Evolutionary conservation across 2,797 vertebrate species (phyloP).

Genomic region (Channa striata): DNA sequence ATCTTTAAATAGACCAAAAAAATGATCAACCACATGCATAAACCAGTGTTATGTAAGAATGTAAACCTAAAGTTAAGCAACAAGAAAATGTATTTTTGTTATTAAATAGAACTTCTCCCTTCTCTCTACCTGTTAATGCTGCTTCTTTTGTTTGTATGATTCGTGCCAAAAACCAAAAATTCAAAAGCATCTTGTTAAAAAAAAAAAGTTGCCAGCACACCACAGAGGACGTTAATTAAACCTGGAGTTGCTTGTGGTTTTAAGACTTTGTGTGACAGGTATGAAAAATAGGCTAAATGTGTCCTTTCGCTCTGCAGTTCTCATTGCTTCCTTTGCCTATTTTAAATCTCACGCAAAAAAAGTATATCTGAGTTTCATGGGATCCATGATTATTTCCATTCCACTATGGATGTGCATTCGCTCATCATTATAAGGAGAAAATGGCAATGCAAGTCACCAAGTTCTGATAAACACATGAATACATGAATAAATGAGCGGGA

Average conservation of each 20-base stretch:
- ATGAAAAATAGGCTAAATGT: slow-evolving; percentile 46
- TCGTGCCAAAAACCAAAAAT: slow-evolving; percentile 3
- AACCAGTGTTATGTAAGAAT: not conserved
- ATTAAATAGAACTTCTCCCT: not conserved
- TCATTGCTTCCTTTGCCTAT: slow-evolving; percentile 36
- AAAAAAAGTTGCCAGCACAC: not conserved
- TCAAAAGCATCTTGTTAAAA: not conserved
- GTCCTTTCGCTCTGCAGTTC: slow-evolving; percentile 28
- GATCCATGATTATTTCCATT: slow-evolving; percentile 72
- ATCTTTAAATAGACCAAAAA: not conserved
- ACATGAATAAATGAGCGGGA: slow-evolving; percentile 80
- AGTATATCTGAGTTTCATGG: slow-evolving; percentile 56
- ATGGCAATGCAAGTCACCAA: slow-evolving; percentile 71
- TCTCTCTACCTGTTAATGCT: not conserved
- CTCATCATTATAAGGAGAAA: slow-evolving; percentile 75
- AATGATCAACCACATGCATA: not conserved
- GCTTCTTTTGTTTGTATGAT: not conserved
- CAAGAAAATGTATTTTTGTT: not conserved
- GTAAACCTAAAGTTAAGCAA: not conserved
- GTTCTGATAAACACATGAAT: slow-evolving; percentile 82
- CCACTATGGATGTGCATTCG: slow-evolving; percentile 66
- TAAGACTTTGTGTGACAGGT: slow-evolving; percentile 12
- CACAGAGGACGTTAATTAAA: slow-evolving; percentile 37
- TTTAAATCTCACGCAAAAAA: slow-evolving; percentile 16
- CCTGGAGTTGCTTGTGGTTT: slow-evolving; percentile 7